Evolutionary conservation across 2,888 invertebrate species (phyloP).

Genomic region (Halictus ligatus): DNA sequence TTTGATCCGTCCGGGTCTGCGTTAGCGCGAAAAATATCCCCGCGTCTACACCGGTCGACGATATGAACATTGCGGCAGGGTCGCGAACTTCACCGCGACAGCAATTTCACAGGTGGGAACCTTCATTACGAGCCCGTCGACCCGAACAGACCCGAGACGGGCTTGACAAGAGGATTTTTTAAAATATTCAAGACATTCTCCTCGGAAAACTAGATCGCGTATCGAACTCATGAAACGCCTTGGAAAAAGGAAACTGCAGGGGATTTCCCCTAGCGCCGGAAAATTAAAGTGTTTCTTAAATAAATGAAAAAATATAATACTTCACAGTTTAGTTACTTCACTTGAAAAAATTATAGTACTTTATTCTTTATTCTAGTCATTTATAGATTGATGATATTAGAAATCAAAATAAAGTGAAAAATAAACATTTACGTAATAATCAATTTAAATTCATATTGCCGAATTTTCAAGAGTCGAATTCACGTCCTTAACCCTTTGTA

Average conservation of each 20-base stretch:
- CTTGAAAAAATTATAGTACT: not conserved
- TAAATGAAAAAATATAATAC: not conserved
- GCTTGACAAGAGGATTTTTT: not conserved
- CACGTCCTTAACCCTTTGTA: too few species aligned
- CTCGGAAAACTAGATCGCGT: not conserved
- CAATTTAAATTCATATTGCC: too few species aligned
- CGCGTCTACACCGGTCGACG: constrained; percentile 12
- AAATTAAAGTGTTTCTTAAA: not conserved
- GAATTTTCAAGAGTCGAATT: too few species aligned
- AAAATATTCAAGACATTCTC: not conserved
- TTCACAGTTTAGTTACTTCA: not conserved
- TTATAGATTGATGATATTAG: too few species aligned
- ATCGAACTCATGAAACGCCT: not conserved
- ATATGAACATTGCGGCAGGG: not conserved
- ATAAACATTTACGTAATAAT: too few species aligned
- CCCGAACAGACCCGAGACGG: not conserved
- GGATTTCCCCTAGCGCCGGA: not conserved
- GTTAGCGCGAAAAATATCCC: constrained; percentile 11
- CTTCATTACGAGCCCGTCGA: constrained; percentile 30
- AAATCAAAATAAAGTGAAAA: too few species aligned
- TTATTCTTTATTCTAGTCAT: too few species aligned
- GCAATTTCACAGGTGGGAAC: constrained; percentile 59
- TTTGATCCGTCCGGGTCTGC: not conserved
- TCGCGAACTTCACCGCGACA: constrained; percentile 51
- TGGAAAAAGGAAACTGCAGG: not conserved